phyloP scores from a whole-genome alignment of 2,113 vertebrate species.

The Ochotona curzoniae region DNA sequence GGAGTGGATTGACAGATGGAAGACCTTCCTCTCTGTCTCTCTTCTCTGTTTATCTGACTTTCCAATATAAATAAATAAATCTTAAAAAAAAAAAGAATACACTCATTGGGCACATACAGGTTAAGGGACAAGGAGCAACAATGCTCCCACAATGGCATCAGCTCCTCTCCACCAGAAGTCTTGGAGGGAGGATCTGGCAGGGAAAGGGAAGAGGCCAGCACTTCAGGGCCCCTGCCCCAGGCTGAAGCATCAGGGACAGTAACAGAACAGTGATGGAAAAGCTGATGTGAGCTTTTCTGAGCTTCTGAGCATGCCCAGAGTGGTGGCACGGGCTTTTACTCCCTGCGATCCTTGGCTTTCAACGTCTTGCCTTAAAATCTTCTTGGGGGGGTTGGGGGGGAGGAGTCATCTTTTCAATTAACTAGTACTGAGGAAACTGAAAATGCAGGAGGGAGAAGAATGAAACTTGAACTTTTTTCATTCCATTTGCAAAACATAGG shows the following conservation, averaged over 20 bases:
- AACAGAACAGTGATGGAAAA: rapidly evolving
- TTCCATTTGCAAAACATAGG: too few species aligned
- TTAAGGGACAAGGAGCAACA: not conserved
- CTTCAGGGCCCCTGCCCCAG: too few species aligned
- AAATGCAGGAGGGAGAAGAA: rapidly evolving
- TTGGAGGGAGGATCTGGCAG: not conserved
- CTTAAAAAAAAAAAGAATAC: too few species aligned
- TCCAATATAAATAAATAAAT: too few species aligned
- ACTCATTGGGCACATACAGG: not conserved
- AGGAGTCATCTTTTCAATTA: not conserved
- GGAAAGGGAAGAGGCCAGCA: rapidly evolving
- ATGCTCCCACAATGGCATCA: not conserved
- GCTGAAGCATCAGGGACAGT: rapidly evolving
- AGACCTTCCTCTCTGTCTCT: too few species aligned
- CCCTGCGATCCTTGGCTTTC: not conserved
- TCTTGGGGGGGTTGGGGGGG: not conserved
- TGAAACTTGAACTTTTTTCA: not conserved
- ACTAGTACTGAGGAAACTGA: not conserved
- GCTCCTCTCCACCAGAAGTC: not conserved
- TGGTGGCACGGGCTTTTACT: not conserved
- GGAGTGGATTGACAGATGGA: too few species aligned
- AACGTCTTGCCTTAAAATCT: not conserved
- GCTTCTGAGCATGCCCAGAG: not conserved
- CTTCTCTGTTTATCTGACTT: too few species aligned
- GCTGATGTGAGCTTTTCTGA: not conserved